Conservation (phyloP, 2,797 vertebrate species). For the Chanos chanos region DNA sequence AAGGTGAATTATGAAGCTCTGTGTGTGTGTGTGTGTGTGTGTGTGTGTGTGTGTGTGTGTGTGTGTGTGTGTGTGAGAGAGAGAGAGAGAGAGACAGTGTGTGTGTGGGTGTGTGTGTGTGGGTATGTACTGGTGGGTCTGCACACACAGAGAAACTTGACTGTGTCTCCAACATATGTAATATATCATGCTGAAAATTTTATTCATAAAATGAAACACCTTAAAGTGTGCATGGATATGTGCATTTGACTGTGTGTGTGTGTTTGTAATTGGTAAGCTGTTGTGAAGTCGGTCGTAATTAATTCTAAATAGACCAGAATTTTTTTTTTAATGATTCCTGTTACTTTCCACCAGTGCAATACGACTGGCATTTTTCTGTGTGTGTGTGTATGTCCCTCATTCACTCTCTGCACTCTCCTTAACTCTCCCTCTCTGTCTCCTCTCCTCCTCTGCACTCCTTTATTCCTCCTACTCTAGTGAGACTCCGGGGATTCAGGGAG, state of each 20-base stretch:
- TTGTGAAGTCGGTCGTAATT: not conserved
- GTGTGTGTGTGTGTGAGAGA: not conserved
- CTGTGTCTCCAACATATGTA: too few species aligned
- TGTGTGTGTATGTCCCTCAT: not conserved
- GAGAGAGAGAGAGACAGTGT: not conserved
- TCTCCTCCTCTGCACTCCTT: not conserved
- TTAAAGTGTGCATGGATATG: not conserved
- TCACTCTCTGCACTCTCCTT: not conserved
- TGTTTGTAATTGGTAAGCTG: not conserved
- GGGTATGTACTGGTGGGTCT: slow-evolving; percentile 49
- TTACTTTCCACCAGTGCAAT: slow-evolving; percentile 1
- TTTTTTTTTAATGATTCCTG: too few species aligned
- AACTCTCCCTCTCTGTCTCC: not conserved
- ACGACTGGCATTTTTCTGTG: slow-evolving; percentile 1
- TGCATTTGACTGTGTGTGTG: not conserved
- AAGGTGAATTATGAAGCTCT: too few species aligned
- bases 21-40: not conserved
- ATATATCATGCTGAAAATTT: too few species aligned
- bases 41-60: not conserved
- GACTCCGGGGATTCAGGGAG: slow-evolving; percentile 4
- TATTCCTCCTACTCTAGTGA: slow-evolving; percentile 8
- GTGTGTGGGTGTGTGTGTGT: slow-evolving; percentile 31
- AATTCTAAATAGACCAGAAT: too few species aligned
- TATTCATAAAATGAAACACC: too few species aligned
- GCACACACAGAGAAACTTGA: slow-evolving; percentile 12